These are phyloP conservation scores for Glaucidium brasilianum DNA, from an alignment of 2,113 vertebrate species.

Conservation along the genomic window DNA sequence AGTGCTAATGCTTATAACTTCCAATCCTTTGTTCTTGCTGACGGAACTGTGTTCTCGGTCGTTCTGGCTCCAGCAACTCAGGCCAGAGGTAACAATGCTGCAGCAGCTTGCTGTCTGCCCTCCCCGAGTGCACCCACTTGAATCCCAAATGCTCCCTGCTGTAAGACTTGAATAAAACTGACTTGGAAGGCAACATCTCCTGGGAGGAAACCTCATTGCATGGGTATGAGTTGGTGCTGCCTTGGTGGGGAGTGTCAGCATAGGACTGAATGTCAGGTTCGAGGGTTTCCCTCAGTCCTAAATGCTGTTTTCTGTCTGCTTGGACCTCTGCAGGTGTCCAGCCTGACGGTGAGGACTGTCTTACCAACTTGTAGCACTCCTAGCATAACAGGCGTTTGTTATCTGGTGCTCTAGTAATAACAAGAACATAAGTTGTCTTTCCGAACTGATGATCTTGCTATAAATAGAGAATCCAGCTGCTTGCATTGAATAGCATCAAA, in stretches of 20 bases:
- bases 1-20: not conserved
- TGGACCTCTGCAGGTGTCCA: not conserved
- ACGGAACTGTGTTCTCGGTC: not conserved
- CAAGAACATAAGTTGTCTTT: not conserved
- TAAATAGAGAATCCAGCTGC: slow-evolving; percentile 67
- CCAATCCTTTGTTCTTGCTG: slow-evolving; percentile 35
- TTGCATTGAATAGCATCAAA: slow-evolving; percentile 53
- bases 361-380: not conserved
- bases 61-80: not conserved
- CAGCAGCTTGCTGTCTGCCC: not conserved
- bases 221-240: not conserved
- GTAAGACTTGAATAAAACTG: not conserved
- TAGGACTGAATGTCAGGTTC: not conserved
- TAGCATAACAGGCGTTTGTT: not conserved
- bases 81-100: not conserved
- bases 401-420: slow-evolving; percentile 26
- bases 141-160: not conserved
- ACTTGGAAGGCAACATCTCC: not conserved
- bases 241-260: not conserved
- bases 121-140: not conserved
- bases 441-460: slow-evolving; percentile 51
- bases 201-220: not conserved
- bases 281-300: not conserved
- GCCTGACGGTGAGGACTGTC: not conserved
- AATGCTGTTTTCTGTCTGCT: not conserved